A percentile compares a stretch with the other conserved stretches of the same genome.
These are phyloP conservation scores for Megaceryle torquata DNA, from an alignment of 2,113 vertebrate genomes.

Conservation along the genomic window DNA sequence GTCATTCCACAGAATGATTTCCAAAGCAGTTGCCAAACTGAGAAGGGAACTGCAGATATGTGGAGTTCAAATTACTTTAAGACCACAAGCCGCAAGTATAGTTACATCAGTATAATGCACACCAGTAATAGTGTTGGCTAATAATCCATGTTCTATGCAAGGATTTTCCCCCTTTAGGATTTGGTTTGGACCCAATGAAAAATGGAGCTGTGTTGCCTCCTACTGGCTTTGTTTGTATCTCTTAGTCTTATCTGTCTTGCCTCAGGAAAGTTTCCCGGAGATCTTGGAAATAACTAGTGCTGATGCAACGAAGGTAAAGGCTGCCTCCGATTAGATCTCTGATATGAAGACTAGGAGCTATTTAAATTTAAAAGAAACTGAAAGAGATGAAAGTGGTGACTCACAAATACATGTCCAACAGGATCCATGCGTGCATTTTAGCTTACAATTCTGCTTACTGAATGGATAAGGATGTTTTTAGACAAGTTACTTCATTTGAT, in stretches of 20 bases:
- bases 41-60: not conserved
- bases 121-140: not conserved
- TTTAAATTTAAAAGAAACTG: not conserved
- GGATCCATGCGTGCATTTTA: not conserved
- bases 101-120: not conserved
- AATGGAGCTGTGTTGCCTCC: conserved; percentile 40
- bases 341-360: not conserved
- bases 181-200: not conserved
- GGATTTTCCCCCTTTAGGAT: not conserved
- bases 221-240: not conserved
- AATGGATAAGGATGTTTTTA: not conserved
- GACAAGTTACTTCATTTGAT: not conserved
- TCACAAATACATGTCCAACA: not conserved
- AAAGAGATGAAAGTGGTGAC: not conserved
- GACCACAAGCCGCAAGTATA: not conserved
- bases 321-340: not conserved
- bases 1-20: not conserved
- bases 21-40: not conserved
- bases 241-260: not conserved
- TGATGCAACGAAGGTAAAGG: not conserved
- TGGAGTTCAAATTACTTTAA: not conserved
- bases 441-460: not conserved
- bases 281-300: not conserved
- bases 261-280: not conserved
- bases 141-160: not conserved